A percentile compares a stretch with the other conserved stretches of the same genome.
Conservation (phyloP, 2,888 invertebrate genomes). For the Ecliptopera silaceata region DNA sequence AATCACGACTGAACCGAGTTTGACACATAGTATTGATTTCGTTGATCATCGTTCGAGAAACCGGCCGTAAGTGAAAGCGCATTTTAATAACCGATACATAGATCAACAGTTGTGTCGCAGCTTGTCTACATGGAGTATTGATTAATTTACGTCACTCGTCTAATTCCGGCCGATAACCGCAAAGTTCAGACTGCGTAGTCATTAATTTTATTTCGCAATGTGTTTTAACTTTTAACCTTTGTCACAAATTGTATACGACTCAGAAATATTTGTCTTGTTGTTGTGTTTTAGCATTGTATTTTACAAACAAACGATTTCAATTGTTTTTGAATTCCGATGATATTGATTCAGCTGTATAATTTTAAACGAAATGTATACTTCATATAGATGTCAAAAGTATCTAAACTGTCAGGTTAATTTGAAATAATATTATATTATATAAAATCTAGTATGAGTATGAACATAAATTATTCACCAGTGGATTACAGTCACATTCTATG, state of each 20-base stretch:
- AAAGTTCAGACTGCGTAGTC: constrained; percentile 22
- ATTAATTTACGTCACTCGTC: constrained; percentile 29
- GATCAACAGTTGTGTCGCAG: constrained; percentile 31
- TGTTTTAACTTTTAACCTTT: not conserved
- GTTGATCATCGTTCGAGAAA: no score
- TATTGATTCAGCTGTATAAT: not conserved
- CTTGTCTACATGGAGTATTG: constrained; percentile 24
- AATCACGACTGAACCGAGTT: no score
- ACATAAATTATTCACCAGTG: constrained; percentile 8
- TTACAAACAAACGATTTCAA: not conserved
- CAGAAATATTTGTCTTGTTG: not conserved
- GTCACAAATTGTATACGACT: no score
- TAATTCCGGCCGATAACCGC: constrained; percentile 31
- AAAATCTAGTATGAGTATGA: not conserved
- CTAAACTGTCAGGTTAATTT: no score
- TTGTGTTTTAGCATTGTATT: not conserved
- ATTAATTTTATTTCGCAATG: constrained; percentile 1
- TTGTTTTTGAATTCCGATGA: not conserved
- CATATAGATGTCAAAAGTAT: no score
- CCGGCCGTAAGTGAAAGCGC: constrained; percentile 20
- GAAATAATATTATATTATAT: no score
- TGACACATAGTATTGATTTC: no score
- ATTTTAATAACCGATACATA: constrained; percentile 22
- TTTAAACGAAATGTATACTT: no score
- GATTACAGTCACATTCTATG: constrained; percentile 2